Evolutionary conservation across 2,797 vertebrate genomes (phyloP).

Genomic region (Poeciliopsis turneri): DNA sequence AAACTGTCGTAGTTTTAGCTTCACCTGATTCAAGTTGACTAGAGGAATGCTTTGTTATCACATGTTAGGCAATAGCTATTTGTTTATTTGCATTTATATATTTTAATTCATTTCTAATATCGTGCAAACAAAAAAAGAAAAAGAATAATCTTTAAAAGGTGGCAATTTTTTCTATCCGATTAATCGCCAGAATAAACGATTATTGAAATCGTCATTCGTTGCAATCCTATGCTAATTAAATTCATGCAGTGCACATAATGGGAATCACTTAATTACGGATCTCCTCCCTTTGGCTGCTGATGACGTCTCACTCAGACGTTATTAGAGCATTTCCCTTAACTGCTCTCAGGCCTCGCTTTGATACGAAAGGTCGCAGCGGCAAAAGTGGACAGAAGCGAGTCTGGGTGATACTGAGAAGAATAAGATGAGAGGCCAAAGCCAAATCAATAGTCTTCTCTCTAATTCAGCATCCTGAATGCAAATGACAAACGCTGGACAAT

Average conservation of each 20-base stretch:
- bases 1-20: too few species aligned
- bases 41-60: too few species aligned
- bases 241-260: neutral
- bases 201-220: too few species aligned
- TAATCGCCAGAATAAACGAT: too few species aligned
- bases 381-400: conserved; percentile 47
- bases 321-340: conserved; percentile 6
- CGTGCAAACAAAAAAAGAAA: too few species aligned
- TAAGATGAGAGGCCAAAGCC: conserved; percentile 76
- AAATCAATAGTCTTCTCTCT: conserved; percentile 81
- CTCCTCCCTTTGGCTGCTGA: neutral
- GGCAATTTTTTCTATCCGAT: too few species aligned
- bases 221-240: neutral
- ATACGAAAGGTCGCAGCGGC: conserved; percentile 26
- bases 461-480: conserved; percentile 82
- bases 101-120: too few species aligned
- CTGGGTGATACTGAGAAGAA: conserved; percentile 74
- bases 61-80: too few species aligned
- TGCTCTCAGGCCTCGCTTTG: conserved; percentile 15
- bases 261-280: neutral
- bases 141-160: too few species aligned
- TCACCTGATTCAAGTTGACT: too few species aligned
- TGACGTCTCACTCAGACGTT: neutral
- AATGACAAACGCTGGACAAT: conserved; percentile 79
- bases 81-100: too few species aligned